Conservation (phyloP, 2,113 vertebrate genomes). For the Pollachius pollachius region DNA sequence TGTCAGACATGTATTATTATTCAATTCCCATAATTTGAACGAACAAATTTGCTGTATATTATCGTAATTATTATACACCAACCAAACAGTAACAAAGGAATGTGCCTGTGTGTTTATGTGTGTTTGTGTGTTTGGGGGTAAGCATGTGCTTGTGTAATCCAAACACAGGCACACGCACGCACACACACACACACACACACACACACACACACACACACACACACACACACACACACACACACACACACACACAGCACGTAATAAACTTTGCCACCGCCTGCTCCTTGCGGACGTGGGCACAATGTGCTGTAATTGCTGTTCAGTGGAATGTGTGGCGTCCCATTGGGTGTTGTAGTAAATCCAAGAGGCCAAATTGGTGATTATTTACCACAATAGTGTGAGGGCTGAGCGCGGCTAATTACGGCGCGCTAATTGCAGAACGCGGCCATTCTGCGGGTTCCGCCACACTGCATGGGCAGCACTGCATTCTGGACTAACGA, state of each 20-base stretch:
- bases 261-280: neutral
- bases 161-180: too few relatives aligned
- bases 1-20: too few relatives aligned
- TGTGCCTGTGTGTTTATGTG: too few relatives aligned
- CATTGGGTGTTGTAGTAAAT: conserved; percentile 55
- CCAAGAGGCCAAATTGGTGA: conserved; percentile 56
- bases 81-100: too few relatives aligned
- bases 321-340: conserved; percentile 52
- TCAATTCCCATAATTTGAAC: too few relatives aligned
- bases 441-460: conserved; percentile 46
- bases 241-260: conserved; percentile 15
- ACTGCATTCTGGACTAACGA: conserved; percentile 61
- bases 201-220: too few relatives aligned
- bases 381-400: conserved; percentile 63
- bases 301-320: conserved; percentile 57
- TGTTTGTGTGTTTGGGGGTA: too few relatives aligned
- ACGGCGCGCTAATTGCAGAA: conserved; percentile 58
- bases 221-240: conserved; percentile 15
- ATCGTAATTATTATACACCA: too few relatives aligned
- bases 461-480: conserved; percentile 52
- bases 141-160: too few relatives aligned
- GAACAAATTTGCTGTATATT: too few relatives aligned
- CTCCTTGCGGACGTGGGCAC: conserved; percentile 22
- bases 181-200: too few relatives aligned
- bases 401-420: conserved; percentile 59